Percentiles rank a stretch among this genome's conserved stretches.
These are phyloP conservation scores for Echinometra lucunter DNA, from an alignment of 53 echinoderm and acorn worm species.

Conservation along the genomic window DNA sequence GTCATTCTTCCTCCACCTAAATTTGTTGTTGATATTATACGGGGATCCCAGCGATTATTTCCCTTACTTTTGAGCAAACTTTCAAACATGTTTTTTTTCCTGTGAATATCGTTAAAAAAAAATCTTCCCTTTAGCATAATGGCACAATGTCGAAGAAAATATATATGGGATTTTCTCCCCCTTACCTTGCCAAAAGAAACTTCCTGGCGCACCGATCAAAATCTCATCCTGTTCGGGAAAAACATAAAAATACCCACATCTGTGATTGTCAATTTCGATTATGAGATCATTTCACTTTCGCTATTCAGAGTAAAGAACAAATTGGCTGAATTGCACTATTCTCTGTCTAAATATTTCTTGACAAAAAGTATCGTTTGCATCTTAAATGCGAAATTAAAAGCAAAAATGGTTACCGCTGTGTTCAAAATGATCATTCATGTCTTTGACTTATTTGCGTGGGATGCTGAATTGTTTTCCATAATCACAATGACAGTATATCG, in stretches of 20 bases:
- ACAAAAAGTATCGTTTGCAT: too few relatives aligned
- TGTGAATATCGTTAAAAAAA: neutral
- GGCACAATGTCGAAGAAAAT: neutral
- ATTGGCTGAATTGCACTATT: too few relatives aligned
- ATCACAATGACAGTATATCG: too few relatives aligned
- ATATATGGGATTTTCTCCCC: neutral
- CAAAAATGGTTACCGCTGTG: neutral
- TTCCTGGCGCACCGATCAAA: constrained; percentile 71
- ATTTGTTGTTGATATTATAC: neutral
- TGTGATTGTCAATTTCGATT: neutral
- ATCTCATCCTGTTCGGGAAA: constrained; percentile 58
- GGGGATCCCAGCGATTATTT: neutral
- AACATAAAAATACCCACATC: neutral
- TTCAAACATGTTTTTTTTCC: neutral
- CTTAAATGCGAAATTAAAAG: too few relatives aligned
- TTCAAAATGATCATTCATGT: too few relatives aligned
- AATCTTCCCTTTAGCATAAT: neutral
- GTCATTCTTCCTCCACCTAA: neutral
- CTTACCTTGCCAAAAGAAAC: constrained; percentile 79
- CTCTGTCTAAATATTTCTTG: too few relatives aligned
- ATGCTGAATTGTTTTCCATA: too few relatives aligned
- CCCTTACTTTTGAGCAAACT: neutral
- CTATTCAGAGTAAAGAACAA: neutral
- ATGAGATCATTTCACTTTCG: neutral
- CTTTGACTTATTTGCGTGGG: too few relatives aligned